Conservation (phyloP, 2,797 vertebrate species). For the Hafferia zeledoni region DNA sequence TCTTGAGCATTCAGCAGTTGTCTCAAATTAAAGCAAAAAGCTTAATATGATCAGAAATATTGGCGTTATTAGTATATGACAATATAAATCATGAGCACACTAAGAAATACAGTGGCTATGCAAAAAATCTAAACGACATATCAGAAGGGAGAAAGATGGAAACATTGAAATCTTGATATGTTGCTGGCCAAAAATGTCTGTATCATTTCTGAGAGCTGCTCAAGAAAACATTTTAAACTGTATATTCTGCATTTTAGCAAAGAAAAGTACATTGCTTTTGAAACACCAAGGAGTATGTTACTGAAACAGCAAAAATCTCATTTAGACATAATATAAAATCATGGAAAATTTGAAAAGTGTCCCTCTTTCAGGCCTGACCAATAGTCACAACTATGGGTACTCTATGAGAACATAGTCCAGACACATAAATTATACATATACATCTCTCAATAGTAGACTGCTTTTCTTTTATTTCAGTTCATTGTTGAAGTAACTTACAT, state of each 20-base stretch:
- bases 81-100: background rate
- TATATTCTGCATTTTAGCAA: background rate
- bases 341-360: background rate
- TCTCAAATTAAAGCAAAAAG: background rate
- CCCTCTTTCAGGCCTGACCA: background rate
- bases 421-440: background rate
- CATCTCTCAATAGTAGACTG: background rate
- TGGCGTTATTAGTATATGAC: background rate
- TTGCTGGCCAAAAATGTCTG: background rate
- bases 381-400: background rate
- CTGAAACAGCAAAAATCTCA: background rate
- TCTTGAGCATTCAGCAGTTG: background rate
- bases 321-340: background rate
- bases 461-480: background rate
- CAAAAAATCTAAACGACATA: background rate
- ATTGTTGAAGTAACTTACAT: background rate
- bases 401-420: background rate
- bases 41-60: background rate
- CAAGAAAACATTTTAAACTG: background rate
- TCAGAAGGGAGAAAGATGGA: background rate
- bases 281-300: background rate
- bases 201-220: background rate
- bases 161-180: background rate
- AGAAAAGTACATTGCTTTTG: background rate
- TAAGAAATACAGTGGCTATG: background rate